Base-by-base conservation (phyloP, 2,113 vertebrate genomes). In the Phrynosoma blainvillii region DNA sequence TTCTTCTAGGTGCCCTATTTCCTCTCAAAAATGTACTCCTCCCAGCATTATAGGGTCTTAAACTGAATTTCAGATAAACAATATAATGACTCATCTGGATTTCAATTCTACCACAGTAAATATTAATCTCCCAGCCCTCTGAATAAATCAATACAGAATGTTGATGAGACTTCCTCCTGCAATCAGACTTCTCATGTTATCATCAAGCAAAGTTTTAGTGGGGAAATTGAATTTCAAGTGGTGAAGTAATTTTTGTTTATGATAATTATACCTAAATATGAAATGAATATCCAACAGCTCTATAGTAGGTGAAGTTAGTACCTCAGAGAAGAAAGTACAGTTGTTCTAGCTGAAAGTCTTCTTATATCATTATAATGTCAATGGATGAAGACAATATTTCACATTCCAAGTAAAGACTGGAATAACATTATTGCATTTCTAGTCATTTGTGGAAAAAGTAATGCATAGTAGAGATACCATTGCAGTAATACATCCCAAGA, bases 91-190 rank as follows among this genome's bases (percentile, higher is more conserved):
- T 71, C 14, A 68, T 80, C 68, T 73, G 0, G 5, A 86, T 84
- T 93, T 90, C 11, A 75, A 79, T 89, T 91, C 85, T 86, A 84
- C 40, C 2, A 79, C 27, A 18, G n/a, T 77, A 83, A 93, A 74
- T 20, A 79, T 88, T 80, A 89, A 89, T 91, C 36, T 92, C 7
- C 62, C 36, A 80, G 2, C 1, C 36, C 0, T 87, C 79, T 86
- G 0, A n/a, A 81, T 91, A 91, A 93, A 88, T 93, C 73, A 89
- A 27, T 88, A 76, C 70, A 66, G 1, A 42, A 86, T 70, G 85
- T 0, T 54, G 89, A 85, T 81, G 59, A 79, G 42, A 40, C 23
- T 42, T 81, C 32, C n/a, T 85, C 27, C 40, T 13, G 42, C 66
- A 86, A 84, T 18, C 87, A 54, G 77, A 87, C 21, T 85, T 88